Evolutionary conservation across 2,888 invertebrate genomes (phyloP).

Genomic region (Pollenia labialis): DNA sequence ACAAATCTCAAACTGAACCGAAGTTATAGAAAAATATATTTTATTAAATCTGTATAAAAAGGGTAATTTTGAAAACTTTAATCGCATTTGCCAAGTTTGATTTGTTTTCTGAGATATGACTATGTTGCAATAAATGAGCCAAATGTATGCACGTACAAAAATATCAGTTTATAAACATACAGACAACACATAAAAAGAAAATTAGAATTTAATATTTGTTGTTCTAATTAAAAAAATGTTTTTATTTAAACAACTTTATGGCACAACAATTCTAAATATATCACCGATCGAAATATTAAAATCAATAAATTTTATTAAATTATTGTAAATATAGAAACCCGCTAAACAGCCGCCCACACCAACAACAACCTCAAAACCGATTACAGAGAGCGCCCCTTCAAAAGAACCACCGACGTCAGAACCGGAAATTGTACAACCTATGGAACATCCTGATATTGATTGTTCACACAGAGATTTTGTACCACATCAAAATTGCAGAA

Average conservation of each 20-base stretch:
- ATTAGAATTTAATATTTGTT: not conserved
- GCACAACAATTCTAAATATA: not conserved
- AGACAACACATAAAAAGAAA: not conserved
- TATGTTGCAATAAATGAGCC: no score
- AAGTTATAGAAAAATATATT: no score
- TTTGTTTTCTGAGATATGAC: no score
- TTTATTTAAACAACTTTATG: not conserved
- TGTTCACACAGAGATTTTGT: constrained; percentile 86
- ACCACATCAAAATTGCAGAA: constrained; percentile 86
- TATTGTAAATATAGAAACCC: constrained; percentile 77
- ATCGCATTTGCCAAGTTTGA: no score
- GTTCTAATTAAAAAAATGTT: not conserved
- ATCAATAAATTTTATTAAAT: constrained; percentile 7
- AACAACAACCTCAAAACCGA: constrained; percentile 39
- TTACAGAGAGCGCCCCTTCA: constrained; percentile 56
- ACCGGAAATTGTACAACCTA: constrained; percentile 65
- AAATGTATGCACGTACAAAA: no score
- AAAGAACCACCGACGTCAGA: constrained; percentile 67
- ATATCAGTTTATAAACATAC: no score
- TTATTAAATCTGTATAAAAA: no score
- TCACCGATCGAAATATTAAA: not conserved
- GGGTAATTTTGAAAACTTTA: no score
- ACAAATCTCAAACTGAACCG: no score
- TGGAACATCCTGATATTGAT: constrained; percentile 80
- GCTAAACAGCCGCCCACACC: constrained; percentile 76